Evolutionary conservation across 53 echinoderm and acorn worm genomes (phyloP).

Genomic region (Hippasteria phrygiana): DNA sequence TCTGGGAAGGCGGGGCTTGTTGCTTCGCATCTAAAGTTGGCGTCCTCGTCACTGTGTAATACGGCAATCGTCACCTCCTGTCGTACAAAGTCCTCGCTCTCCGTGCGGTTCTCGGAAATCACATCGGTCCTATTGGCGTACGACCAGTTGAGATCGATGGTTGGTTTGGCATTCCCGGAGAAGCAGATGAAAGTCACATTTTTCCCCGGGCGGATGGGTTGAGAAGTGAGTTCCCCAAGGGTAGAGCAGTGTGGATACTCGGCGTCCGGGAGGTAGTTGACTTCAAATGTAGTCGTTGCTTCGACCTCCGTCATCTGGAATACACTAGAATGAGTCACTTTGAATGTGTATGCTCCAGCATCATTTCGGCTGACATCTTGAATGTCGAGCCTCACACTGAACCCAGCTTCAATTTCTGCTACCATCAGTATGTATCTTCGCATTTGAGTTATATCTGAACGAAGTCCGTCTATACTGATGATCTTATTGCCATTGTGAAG

Average conservation of each 20-base stretch:
- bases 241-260: slow-evolving; percentile 27
- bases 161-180: not conserved
- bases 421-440: not conserved
- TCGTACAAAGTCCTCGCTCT: not conserved
- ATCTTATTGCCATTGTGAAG: not conserved
- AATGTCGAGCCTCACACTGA: not conserved
- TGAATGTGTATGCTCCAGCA: slow-evolving; percentile 38
- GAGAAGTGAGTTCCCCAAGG: not conserved
- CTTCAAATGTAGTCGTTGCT: not conserved
- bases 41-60: not conserved
- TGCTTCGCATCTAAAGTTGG: slow-evolving; percentile 11
- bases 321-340: not conserved
- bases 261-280: slow-evolving; percentile 15
- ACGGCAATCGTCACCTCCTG: not conserved
- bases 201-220: slow-evolving; percentile 1
- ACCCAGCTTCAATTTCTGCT: not conserved
- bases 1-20: slow-evolving; percentile 21
- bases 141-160: slow-evolving; percentile 33
- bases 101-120: not conserved
- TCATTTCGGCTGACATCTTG: not conserved
- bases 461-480: not conserved
- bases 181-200: slow-evolving; percentile 27
- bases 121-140: not conserved
- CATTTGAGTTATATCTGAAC: no score
- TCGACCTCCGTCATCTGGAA: not conserved